Conservation (phyloP, 2,113 vertebrate species). For the Tetrao urogallus region DNA sequence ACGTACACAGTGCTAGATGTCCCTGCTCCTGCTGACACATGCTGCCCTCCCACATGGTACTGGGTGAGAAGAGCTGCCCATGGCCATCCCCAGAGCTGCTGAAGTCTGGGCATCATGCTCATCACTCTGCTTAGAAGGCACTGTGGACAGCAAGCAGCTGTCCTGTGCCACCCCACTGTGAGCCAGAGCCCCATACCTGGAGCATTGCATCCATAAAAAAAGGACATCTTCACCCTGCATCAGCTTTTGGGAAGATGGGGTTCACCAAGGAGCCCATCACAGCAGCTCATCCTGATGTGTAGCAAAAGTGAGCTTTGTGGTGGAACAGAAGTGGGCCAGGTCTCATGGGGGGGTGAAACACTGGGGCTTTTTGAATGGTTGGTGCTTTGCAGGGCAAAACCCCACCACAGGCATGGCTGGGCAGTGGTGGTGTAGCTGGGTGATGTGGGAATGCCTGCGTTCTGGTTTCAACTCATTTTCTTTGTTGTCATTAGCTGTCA, state of each 20-base stretch:
- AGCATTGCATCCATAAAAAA: background rate
- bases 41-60: background rate
- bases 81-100: background rate
- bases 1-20: background rate
- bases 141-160: background rate
- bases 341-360: background rate
- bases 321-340: background rate
- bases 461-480: constrained; percentile 51
- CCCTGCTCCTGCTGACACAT: background rate
- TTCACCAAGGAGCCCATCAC: accelerated
- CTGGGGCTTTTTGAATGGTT: background rate
- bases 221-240: background rate
- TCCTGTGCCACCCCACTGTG: background rate
- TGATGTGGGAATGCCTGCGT: background rate
- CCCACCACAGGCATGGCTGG: background rate
- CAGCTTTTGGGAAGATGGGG: background rate
- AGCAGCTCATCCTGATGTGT: background rate
- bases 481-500: constrained; percentile 28
- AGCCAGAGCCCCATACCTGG: background rate
- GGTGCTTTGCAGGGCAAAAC: background rate
- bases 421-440: background rate
- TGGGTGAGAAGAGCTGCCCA: background rate
- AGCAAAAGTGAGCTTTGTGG: background rate
- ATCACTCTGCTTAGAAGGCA: background rate
- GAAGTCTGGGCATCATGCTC: background rate